A percentile compares a stretch with the other conserved stretches of the same genome.
Conservation (phyloP, 2,888 invertebrate genomes). For the Watsonalla cultraria region DNA sequence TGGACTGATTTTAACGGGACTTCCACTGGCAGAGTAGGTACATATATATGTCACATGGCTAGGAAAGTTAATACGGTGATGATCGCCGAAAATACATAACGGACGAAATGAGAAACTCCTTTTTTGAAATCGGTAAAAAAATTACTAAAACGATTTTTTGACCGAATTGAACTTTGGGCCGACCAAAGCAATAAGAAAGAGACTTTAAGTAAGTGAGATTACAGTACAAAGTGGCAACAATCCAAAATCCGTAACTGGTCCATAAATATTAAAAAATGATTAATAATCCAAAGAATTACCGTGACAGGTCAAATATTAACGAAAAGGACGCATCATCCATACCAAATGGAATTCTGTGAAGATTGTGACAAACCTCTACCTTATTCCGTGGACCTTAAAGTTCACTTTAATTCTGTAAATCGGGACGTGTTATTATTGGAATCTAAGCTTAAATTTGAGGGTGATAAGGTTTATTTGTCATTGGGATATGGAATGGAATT, state of each 20-base stretch:
- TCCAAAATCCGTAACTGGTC: constrained; percentile 17
- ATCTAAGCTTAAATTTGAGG: constrained; percentile 31
- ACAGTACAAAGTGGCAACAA: constrained; percentile 14
- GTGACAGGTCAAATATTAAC: constrained; percentile 47
- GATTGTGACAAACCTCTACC: constrained; percentile 15
- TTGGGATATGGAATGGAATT: constrained; percentile 44
- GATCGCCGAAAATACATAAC: too few species aligned
- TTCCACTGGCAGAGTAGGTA: too few species aligned
- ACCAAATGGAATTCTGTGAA: constrained; percentile 57
- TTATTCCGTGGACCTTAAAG: constrained; percentile 43
- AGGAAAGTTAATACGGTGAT: too few species aligned
- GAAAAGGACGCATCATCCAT: constrained; percentile 55
- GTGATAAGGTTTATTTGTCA: constrained; percentile 42
- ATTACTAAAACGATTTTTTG: too few species aligned
- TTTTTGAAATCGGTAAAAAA: too few species aligned
- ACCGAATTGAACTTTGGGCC: too few species aligned
- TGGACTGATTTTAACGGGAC: too few species aligned
- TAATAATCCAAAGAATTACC: constrained; percentile 48
- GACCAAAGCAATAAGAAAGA: too few species aligned
- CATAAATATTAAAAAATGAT: constrained; percentile 27
- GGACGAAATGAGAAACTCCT: too few species aligned
- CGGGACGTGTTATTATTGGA: constrained; percentile 13
- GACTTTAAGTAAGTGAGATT: too few species aligned
- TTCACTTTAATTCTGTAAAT: constrained; percentile 32
- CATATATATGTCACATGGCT: too few species aligned